phyloP scores from a whole-genome alignment of 2,797 vertebrate genomes.

The Pantherophis alleghaniensis region DNA sequence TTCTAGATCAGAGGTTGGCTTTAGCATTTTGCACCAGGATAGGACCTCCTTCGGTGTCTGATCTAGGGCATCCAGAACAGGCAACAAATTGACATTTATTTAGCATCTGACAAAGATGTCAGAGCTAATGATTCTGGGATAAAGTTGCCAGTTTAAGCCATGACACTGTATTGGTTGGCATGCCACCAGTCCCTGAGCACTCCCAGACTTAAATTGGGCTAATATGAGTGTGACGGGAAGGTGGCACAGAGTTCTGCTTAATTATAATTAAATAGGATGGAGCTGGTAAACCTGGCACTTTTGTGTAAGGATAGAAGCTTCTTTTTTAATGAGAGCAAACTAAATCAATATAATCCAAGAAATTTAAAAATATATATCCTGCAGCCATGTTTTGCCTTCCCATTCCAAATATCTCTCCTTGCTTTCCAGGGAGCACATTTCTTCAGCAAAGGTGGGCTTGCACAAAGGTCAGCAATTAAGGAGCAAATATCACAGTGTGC shows the following conservation, averaged over 20 bases:
- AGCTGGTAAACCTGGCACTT: background rate
- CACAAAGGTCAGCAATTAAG: background rate
- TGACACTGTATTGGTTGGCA: background rate
- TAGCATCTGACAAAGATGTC: background rate
- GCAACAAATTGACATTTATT: background rate
- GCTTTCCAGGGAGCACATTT: background rate
- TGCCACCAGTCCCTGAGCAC: background rate
- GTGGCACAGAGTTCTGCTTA: background rate
- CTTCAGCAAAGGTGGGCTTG: background rate
- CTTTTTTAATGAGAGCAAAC: background rate
- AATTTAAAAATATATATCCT: background rate
- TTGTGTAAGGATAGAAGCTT: background rate
- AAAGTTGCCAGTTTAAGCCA: background rate
- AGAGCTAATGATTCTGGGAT: background rate
- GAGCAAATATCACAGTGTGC: background rate
- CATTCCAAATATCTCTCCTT: background rate
- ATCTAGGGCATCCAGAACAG: background rate
- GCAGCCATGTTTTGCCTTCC: background rate
- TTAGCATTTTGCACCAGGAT: background rate
- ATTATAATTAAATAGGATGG: background rate
- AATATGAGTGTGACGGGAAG: background rate
- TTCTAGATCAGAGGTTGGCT: background rate
- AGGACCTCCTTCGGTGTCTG: background rate
- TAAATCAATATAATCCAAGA: background rate
- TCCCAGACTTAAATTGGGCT: background rate